These are phyloP conservation scores for Pentamera pediparva DNA, from an alignment of 53 echinoderm and acorn worm species.

Conservation along the genomic window DNA sequence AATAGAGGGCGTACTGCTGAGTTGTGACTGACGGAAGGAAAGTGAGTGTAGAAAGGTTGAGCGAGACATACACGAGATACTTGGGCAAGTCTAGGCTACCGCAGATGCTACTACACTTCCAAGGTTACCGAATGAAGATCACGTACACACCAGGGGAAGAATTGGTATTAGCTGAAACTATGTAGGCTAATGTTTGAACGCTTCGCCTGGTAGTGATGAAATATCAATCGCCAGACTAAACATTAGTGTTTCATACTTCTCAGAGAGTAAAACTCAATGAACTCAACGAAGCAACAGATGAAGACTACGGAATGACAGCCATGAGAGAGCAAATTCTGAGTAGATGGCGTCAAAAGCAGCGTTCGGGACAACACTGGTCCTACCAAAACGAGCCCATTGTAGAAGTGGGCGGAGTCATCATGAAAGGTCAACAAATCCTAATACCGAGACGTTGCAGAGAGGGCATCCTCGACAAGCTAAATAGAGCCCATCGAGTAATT, in stretches of 20 bases:
- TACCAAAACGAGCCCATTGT: background rate
- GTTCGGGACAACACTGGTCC: background rate
- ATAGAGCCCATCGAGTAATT: too few relatives aligned
- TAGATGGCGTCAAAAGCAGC: conserved; percentile 35
- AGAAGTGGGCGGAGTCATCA: background rate
- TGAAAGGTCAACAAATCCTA: background rate
- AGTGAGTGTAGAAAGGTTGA: too few relatives aligned
- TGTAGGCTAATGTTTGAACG: too few relatives aligned
- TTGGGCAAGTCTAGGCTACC: too few relatives aligned
- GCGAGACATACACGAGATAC: too few relatives aligned
- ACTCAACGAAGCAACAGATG: conserved; percentile 36
- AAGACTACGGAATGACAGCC: background rate
- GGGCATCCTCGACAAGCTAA: background rate
- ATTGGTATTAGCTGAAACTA: too few relatives aligned
- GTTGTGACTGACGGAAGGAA: too few relatives aligned
- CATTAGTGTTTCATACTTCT: conserved; percentile 1
- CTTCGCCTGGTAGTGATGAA: too few relatives aligned
- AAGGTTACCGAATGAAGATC: too few relatives aligned
- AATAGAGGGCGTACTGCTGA: too few relatives aligned
- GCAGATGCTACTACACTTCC: too few relatives aligned
- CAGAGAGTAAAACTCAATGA: background rate
- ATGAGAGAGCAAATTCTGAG: background rate
- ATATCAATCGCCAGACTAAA: background rate
- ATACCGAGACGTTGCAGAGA: background rate
- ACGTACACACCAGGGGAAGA: too few relatives aligned